Conservation (phyloP, 2,888 invertebrate genomes). For the Phanerotoma sp. region DNA sequence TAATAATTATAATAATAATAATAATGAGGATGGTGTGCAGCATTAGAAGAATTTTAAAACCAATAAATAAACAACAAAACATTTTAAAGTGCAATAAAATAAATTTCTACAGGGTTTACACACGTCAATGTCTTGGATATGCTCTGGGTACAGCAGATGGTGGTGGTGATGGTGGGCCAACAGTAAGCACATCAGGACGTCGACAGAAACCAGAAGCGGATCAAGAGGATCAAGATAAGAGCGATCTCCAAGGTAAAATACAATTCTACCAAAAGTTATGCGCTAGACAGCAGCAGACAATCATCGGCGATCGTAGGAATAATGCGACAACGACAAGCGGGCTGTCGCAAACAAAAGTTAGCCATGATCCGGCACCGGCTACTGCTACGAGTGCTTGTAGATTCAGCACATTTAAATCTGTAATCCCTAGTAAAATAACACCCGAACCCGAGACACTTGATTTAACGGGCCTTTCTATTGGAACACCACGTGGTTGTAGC, state of each 20-base stretch:
- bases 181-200: constrained; percentile 45
- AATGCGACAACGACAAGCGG: constrained; percentile 50
- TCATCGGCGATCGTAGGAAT: constrained; percentile 61
- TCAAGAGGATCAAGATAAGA: constrained; percentile 53
- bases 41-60: not conserved
- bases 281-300: constrained; percentile 54
- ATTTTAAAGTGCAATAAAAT: too few relatives aligned
- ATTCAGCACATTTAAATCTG: constrained; percentile 51
- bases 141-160: constrained; percentile 47
- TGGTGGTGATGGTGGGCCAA: constrained; percentile 45
- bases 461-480: constrained; percentile 40
- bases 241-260: constrained; percentile 55
- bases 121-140: constrained; percentile 52
- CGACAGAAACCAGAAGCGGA: constrained; percentile 45
- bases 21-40: not conserved
- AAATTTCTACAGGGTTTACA: constrained; percentile 47
- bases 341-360: constrained; percentile 25
- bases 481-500: too few relatives aligned
- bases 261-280: constrained; percentile 53
- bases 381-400: constrained; percentile 26
- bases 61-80: not conserved
- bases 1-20: too few relatives aligned
- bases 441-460: constrained; percentile 37
- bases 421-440: constrained; percentile 29
- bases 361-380: constrained; percentile 26